Percentiles rank a stretch among this genome's conserved stretches.
These are phyloP conservation scores for Chrysolina oricalcia DNA, from an alignment of 2,888 invertebrate genomes.

Conservation along the genomic window DNA sequence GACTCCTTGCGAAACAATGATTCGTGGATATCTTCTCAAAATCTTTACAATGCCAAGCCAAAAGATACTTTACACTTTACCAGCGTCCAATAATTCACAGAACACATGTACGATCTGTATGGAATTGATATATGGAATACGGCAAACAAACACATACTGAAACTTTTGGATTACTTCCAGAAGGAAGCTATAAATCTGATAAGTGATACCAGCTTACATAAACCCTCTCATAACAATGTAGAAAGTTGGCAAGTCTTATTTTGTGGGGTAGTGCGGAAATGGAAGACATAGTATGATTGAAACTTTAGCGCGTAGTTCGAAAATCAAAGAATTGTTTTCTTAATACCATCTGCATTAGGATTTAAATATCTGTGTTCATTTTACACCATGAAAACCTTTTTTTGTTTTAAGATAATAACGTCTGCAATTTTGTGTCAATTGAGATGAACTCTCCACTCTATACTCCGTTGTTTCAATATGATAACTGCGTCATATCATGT, in stretches of 20 bases:
- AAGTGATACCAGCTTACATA: not conserved
- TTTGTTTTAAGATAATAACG: no score
- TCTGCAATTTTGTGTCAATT: no score
- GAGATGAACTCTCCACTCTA: no score
- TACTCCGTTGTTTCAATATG: no score
- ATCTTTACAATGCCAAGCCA: not conserved
- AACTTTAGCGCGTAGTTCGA: no score
- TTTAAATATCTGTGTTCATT: no score
- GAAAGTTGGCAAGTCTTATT: not conserved
- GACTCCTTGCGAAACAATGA: not conserved
- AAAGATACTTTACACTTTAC: constrained; percentile 1
- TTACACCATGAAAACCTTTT: no score
- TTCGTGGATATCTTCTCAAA: not conserved
- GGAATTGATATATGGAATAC: not conserved
- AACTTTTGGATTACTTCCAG: not conserved
- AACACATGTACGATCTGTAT: constrained; percentile 1
- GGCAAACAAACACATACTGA: not conserved
- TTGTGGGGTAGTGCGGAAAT: not conserved
- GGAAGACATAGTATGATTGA: no score
- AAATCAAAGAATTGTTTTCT: no score
- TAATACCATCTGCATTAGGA: no score
- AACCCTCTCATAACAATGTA: not conserved
- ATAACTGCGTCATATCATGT: no score
- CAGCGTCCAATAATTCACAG: not conserved
- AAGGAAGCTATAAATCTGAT: not conserved